Evolutionary conservation across 2,888 invertebrate genomes (phyloP), one percentile per base, ranked within the genome.

Genomic region (Chaitophorus viminalis): DNA sequence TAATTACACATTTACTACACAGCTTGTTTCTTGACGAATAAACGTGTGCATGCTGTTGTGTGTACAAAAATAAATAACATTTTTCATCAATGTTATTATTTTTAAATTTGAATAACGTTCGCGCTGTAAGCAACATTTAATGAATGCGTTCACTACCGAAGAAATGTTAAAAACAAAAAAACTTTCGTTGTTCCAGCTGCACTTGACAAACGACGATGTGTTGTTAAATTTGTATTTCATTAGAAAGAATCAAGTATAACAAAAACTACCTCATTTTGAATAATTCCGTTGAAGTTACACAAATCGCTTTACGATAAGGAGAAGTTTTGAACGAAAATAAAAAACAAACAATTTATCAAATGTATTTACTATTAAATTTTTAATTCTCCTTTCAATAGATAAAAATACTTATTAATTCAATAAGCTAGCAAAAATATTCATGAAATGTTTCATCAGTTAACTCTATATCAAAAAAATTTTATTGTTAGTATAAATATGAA

Each of bases 101-200:
- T 52, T 82, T 72, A 33, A 72, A 82, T 82, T 72, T 72, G 29
- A 77, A n/a, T 70, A 70, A 72, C 72, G 33, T 33, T 18, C 5
- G 33, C 31, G 52, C 54, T 72, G 52, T 82, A 52, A 72, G 33
- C 52, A 82, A 33, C 25, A 82, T 72, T 72, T 72, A 72, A 82
- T 82, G 82, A 82, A 72, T 52, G 52, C 52, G n/a, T 82, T 31
- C 72, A 31, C 31, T 72, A 46, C 52, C 25, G 70, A 82, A 52
- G 82, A 82, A 72, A 82, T 29, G 46, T 82, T 72, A 25, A 82
- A 82, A 72, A 82, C 70, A 72, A 82, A 46, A 39, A 79, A 82
- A 70, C 82, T 82, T 82, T 82, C 72, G 52, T 82, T 70, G 72
- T 52, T 33, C 82, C 52, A 33, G 82, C 70, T 52, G 70, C 70